phyloP scores from a whole-genome alignment of 2,888 invertebrate species.

The Drosophila meridionalis region DNA sequence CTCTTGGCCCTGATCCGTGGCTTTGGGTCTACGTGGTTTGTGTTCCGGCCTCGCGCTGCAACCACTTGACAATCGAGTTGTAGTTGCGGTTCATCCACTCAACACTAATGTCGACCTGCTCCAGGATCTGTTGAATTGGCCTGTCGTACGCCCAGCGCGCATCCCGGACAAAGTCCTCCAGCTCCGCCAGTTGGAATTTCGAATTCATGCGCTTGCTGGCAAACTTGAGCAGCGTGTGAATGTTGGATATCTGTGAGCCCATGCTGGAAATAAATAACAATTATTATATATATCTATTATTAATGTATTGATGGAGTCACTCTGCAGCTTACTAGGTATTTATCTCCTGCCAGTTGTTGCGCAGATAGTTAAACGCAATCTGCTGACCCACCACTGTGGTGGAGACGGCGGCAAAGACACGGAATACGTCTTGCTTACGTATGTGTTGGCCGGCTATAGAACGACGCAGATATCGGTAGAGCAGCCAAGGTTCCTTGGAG shows the following conservation, averaged over 20 bases:
- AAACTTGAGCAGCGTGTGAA: conserved; percentile 90
- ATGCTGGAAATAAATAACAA: conserved; percentile 86
- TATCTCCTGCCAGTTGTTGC: conserved; percentile 90
- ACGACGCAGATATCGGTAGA: conserved; percentile 89
- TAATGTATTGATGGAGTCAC: no score
- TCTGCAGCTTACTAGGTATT: conserved; percentile 89
- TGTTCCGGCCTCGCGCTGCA: conserved; percentile 81
- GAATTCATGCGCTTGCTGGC: conserved; percentile 91
- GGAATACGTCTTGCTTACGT: conserved; percentile 92
- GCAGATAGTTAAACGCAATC: conserved; percentile 92
- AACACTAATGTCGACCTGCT: conserved; percentile 92
- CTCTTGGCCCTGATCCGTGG: neutral
- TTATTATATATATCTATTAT: neutral
- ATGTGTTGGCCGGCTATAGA: conserved; percentile 91
- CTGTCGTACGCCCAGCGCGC: conserved; percentile 89
- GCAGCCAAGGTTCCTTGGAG: conserved; percentile 92
- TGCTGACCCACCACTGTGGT: conserved; percentile 92
- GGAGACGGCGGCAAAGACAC: conserved; percentile 92
- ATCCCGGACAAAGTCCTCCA: conserved; percentile 89
- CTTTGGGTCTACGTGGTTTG: conserved; percentile 18
- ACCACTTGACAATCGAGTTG: conserved; percentile 90
- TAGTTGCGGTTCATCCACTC: conserved; percentile 93
- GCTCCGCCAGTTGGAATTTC: conserved; percentile 90
- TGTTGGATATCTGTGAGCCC: conserved; percentile 89
- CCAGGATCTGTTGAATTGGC: conserved; percentile 92